Evolutionary conservation across 2,888 invertebrate genomes (phyloP).

Genomic region (Himalopsyche tibetana): DNA sequence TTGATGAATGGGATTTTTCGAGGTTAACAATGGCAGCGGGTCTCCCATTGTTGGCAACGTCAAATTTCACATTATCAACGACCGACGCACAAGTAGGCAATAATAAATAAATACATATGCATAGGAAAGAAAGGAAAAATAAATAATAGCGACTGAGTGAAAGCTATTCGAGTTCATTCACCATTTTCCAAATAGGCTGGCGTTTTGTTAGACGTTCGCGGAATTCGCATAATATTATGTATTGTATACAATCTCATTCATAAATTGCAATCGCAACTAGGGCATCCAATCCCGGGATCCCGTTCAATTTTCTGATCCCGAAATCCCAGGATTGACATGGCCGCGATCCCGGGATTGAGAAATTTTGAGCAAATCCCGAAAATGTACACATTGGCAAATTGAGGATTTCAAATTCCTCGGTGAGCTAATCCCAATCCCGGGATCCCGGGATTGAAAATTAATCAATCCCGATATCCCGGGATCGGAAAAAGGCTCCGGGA

Average conservation of each 20-base stretch:
- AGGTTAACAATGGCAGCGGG: not conserved
- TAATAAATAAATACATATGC: not conserved
- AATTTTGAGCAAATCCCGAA: too few relatives aligned
- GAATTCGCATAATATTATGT: not conserved
- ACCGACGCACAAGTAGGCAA: not conserved
- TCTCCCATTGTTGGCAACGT: not conserved
- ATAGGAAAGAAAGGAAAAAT: not conserved
- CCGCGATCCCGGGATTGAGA: too few relatives aligned
- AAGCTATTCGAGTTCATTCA: conserved; percentile 31
- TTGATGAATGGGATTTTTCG: not conserved
- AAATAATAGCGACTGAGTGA: conserved; percentile 4
- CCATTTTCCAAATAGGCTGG: not conserved
- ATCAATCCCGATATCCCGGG: too few relatives aligned
- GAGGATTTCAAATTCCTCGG: too few relatives aligned
- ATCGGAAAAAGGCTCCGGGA: too few relatives aligned
- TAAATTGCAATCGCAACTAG: not conserved
- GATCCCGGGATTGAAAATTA: too few relatives aligned
- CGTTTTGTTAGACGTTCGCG: not conserved
- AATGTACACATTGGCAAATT: too few relatives aligned
- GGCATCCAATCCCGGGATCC: too few relatives aligned
- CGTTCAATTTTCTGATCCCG: too few relatives aligned
- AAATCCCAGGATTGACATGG: too few relatives aligned
- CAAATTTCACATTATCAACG: conserved; percentile 30
- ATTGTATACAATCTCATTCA: not conserved
- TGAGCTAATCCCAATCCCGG: too few relatives aligned